Percentiles rank a stretch among this genome's conserved stretches.
phyloP scores from a whole-genome alignment of 2,888 invertebrate genomes.

The Eristalinus sepulchralis region DNA sequence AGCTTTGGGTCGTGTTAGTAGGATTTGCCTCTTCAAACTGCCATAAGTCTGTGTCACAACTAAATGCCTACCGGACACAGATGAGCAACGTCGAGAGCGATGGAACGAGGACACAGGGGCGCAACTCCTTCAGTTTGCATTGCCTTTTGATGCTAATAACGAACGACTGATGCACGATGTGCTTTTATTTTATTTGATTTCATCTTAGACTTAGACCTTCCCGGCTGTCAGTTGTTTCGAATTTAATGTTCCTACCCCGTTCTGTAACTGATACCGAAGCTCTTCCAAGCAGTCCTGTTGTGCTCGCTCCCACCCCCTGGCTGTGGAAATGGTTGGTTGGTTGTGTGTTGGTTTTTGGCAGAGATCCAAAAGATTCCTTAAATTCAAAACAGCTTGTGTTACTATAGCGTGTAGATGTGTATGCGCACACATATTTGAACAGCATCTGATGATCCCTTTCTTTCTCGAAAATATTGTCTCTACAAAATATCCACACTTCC shows the following conservation, averaged over 20 bases:
- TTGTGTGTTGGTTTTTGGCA: constrained; percentile 55
- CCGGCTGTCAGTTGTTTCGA: constrained; percentile 20
- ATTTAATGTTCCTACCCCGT: background rate
- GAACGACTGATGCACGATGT: constrained; percentile 59
- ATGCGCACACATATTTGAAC: background rate
- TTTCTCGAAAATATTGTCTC: constrained; percentile 13
- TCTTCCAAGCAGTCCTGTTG: constrained; percentile 30
- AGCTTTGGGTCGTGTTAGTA: constrained; percentile 26
- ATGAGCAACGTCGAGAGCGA: background rate
- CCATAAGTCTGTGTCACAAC: constrained; percentile 4
- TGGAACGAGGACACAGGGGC: background rate
- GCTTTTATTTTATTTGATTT: constrained; percentile 61
- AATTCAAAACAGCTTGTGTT: constrained; percentile 70
- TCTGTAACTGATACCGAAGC: constrained; percentile 26
- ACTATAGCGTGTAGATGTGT: constrained; percentile 49
- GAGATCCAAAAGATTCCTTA: constrained; percentile 63
- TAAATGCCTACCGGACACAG: constrained; percentile 35
- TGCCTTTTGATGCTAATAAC: constrained; percentile 44
- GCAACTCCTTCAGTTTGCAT: constrained; percentile 20
- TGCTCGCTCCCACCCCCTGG: background rate
- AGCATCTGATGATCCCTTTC: constrained; percentile 51
- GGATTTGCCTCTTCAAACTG: constrained; percentile 4
- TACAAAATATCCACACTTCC: constrained; percentile 6
- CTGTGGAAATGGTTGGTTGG: background rate
- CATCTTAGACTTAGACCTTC: constrained; percentile 14